Evolutionary conservation across 2,888 invertebrate genomes (phyloP), one percentile per base, ranked within the genome.

Genomic region (Leucania comma): DNA sequence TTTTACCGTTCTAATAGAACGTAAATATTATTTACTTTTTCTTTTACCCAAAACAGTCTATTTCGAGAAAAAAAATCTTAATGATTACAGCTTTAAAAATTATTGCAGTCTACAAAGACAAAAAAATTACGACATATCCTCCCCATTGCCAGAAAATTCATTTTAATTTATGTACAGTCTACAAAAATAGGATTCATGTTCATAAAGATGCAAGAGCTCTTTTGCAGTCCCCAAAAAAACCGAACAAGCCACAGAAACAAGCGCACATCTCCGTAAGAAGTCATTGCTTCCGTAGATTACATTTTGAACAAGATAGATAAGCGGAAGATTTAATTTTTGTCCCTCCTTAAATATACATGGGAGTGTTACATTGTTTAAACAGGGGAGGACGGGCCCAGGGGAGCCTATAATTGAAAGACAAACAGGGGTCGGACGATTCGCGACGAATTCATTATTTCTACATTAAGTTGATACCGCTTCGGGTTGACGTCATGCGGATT

Each of bases 381-480:
- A 90, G 88, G 87, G 85, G 85, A 83, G 83, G 81, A 71, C 69
- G 85, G 83, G 83, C 92, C 91, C 88, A 58, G 35, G 90, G 92
- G 93, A 90, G 82, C 82, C 85, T 88, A 91, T 95, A 96, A 96
- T 96, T 96, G 96, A 96, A 96, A 96, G 92, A 95, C 95, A 96
- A 96, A 95, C 92, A 94, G 92, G 93, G 94, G 93, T 78, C 89
- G 87, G 90, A 86, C 89, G 90, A 90, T 94, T 94, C 93, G 88
- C 94, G 89, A 89, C 92, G 94, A 94, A 95, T 94, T 95, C 94
- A 95, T 95, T 95, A 95, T 91, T 92, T 90, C 89, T 86, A 93
- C 93, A 94, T 95, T 93, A 94, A 92, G 88, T 92, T 91, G 89
- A 89, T 89, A 87, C 88, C 85, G 72, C 61, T 59, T 63, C 51